Evolutionary conservation across 2,888 invertebrate genomes (phyloP).

Genomic region (Tipula lateralis): DNA sequence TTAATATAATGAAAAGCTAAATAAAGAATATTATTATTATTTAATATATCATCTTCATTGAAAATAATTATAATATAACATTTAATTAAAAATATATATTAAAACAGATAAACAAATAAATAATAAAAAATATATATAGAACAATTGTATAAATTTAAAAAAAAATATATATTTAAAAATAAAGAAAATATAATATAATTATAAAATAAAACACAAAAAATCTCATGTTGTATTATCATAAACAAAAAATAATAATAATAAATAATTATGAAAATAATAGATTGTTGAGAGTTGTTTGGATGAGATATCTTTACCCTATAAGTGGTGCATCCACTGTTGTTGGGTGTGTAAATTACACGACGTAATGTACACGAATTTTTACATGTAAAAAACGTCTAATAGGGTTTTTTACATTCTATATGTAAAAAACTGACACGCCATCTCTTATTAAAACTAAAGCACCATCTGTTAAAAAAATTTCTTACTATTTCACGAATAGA

Average conservation of each 20-base stretch:
- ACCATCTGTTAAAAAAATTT: too few species aligned
- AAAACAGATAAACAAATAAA: not conserved
- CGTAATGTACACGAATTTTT: too few species aligned
- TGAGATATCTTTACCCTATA: too few species aligned
- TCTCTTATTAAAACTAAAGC: too few species aligned
- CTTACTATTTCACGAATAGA: too few species aligned
- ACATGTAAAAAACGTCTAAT: too few species aligned
- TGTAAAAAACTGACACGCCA: too few species aligned
- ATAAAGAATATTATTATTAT: not conserved
- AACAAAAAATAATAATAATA: not conserved
- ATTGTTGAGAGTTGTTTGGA: not conserved
- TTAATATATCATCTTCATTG: not conserved
- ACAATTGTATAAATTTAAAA: not conserved
- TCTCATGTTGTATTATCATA: conserved; percentile 19
- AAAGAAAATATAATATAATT: not conserved
- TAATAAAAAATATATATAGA: not conserved
- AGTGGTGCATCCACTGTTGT: too few species aligned
- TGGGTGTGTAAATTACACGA: too few species aligned
- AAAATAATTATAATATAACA: not conserved
- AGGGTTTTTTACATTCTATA: too few species aligned
- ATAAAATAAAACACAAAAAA: not conserved
- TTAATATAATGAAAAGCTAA: not conserved
- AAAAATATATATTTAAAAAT: conserved; percentile 13
- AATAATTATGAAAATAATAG: not conserved
- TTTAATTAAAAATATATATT: not conserved